phyloP scores from a whole-genome alignment of 2,888 invertebrate species.

The Cryptus viduatorius region DNA sequence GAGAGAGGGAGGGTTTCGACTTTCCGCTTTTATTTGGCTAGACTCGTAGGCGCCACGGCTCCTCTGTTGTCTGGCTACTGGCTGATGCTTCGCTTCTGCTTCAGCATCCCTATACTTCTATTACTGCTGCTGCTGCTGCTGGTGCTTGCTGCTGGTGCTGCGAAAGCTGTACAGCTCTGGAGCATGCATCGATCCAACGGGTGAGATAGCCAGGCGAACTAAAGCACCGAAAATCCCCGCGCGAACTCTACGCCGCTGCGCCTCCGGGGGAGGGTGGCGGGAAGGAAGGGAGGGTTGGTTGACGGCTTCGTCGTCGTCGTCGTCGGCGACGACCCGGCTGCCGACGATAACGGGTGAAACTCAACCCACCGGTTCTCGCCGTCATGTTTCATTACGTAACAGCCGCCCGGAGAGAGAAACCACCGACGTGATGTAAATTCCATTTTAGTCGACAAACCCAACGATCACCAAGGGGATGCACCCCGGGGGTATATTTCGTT shows the following conservation, averaged over 20 bases:
- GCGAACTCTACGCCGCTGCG: constrained; percentile 3
- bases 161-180: background rate
- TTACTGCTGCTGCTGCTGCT: constrained; percentile 5
- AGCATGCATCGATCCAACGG: constrained; percentile 57
- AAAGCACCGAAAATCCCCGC: constrained; percentile 48
- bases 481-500: background rate
- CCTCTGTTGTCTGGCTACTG: constrained; percentile 71
- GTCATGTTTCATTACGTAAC: constrained; percentile 62
- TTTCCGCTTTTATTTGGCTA: constrained; percentile 82
- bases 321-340: constrained; percentile 48
- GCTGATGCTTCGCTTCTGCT: constrained; percentile 25
- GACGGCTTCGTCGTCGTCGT: constrained; percentile 62
- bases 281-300: constrained; percentile 7
- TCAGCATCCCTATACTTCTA: background rate
- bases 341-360: constrained; percentile 34
- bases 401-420: constrained; percentile 14
- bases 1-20: constrained; percentile 60
- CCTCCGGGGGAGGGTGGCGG: background rate
- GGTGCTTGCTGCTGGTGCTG: constrained; percentile 19
- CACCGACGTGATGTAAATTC: constrained; percentile 60
- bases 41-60: constrained; percentile 80
- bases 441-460: constrained; percentile 50
- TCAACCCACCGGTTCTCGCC: constrained; percentile 28
- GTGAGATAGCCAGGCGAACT: constrained; percentile 50
- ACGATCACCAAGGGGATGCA: constrained; percentile 9